Conservation (phyloP, 2,888 invertebrate species). For the Metacarcinus magister region DNA sequence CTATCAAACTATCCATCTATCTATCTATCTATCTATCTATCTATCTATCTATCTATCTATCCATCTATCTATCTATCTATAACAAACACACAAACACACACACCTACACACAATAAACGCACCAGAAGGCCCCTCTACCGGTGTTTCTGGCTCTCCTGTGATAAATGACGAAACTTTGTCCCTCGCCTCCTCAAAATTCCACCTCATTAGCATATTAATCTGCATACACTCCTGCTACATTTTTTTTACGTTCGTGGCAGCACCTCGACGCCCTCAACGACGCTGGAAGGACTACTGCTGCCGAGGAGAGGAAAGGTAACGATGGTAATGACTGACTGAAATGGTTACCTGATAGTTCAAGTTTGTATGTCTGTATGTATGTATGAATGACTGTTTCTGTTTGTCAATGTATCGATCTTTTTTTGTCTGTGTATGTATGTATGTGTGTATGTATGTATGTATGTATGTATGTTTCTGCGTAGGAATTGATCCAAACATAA, state of each 20-base stretch:
- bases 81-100: neutral
- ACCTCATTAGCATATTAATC: slow-evolving; percentile 46
- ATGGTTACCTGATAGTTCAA: neutral
- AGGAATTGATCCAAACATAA: neutral
- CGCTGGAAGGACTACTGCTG: neutral
- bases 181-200: slow-evolving; percentile 29
- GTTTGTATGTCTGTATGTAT: neutral
- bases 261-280: neutral
- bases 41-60: neutral
- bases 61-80: slow-evolving; percentile 6
- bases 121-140: slow-evolving; percentile 9
- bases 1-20: neutral
- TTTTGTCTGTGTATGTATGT: neutral
- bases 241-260: slow-evolving; percentile 1
- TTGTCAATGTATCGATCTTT: neutral
- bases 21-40: slow-evolving; percentile 20
- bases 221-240: slow-evolving; percentile 43
- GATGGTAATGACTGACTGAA: neutral
- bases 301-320: neutral
- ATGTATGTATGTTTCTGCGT: neutral
- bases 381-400: no score
- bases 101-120: neutral
- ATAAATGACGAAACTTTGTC: slow-evolving; percentile 51
- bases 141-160: slow-evolving; percentile 51
- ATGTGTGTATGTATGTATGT: slow-evolving; percentile 35